These are phyloP conservation scores for Callyntrura sp. DNA, from an alignment of 2,888 invertebrate genomes.

Conservation along the genomic window DNA sequence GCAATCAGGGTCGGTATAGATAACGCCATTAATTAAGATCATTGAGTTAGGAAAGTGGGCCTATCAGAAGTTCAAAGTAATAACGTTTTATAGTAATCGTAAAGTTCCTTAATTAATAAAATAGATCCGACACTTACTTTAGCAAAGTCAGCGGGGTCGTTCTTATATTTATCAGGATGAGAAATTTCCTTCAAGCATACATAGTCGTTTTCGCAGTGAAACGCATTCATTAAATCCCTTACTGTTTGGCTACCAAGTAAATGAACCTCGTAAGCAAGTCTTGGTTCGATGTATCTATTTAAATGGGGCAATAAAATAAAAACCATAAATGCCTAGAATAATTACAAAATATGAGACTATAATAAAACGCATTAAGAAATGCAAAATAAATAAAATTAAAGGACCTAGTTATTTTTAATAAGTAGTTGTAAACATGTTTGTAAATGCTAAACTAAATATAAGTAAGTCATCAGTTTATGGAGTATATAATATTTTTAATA, in stretches of 20 bases:
- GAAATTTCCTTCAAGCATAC: slow-evolving; percentile 85
- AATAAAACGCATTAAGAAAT: no score
- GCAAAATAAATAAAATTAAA: no score
- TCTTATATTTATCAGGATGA: slow-evolving; percentile 58
- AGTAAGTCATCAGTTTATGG: no score
- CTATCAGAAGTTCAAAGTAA: slow-evolving; percentile 85
- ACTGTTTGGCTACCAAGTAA: slow-evolving; percentile 90
- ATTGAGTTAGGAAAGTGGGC: slow-evolving; percentile 90
- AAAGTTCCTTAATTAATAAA: no score
- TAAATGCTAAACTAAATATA: no score
- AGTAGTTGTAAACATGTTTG: no score
- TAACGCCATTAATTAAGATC: slow-evolving; percentile 92
- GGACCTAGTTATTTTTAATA: no score
- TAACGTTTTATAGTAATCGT: slow-evolving; percentile 32
- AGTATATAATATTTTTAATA: no score
- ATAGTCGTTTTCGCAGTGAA: slow-evolving; percentile 91
- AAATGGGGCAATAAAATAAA: no score
- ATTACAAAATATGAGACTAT: no score
- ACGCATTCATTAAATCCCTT: slow-evolving; percentile 90
- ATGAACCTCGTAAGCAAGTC: slow-evolving; percentile 86
- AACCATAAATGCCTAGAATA: no score
- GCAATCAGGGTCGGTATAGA: slow-evolving; percentile 90
- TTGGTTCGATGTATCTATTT: slow-evolving; percentile 78
- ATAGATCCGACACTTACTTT: slow-evolving; percentile 61
- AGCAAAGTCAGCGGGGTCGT: slow-evolving; percentile 44